Evolutionary conservation across 2,797 vertebrate species (phyloP).

Genomic region (Rhincodon typus): DNA sequence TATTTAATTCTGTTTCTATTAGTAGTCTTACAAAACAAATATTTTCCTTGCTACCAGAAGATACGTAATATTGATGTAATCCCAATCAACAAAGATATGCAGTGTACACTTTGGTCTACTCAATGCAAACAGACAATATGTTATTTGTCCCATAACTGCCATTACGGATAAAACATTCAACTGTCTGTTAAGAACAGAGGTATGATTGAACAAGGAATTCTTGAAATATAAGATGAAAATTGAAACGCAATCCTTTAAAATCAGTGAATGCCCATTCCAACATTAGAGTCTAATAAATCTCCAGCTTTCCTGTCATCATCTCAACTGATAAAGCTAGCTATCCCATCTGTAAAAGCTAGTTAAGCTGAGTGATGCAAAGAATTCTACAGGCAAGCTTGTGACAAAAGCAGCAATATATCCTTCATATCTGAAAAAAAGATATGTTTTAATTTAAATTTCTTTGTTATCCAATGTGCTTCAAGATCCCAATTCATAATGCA

Average conservation of each 20-base stretch:
- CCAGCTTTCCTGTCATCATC: not conserved
- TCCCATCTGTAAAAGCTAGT: not conserved
- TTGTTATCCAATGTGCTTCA: not conserved
- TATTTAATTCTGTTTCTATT: not conserved
- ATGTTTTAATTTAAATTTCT: not conserved
- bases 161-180: not conserved
- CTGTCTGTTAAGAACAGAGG: not conserved
- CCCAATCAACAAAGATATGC: not conserved
- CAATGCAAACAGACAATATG: not conserved
- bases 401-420: not conserved
- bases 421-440: not conserved
- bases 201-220: too few species aligned
- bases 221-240: not conserved
- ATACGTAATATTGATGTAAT: not conserved
- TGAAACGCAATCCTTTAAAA: not conserved
- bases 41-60: not conserved
- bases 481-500: not conserved
- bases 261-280: not conserved
- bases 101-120: not conserved
- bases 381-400: not conserved
- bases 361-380: not conserved
- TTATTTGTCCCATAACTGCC: not conserved
- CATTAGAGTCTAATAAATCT: not conserved
- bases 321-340: not conserved
- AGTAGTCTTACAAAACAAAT: not conserved